Percentiles rank a stretch among this genome's conserved stretches.
These are phyloP conservation scores for Morpho helenor DNA, from an alignment of 2,888 invertebrate species.

Conservation along the genomic window DNA sequence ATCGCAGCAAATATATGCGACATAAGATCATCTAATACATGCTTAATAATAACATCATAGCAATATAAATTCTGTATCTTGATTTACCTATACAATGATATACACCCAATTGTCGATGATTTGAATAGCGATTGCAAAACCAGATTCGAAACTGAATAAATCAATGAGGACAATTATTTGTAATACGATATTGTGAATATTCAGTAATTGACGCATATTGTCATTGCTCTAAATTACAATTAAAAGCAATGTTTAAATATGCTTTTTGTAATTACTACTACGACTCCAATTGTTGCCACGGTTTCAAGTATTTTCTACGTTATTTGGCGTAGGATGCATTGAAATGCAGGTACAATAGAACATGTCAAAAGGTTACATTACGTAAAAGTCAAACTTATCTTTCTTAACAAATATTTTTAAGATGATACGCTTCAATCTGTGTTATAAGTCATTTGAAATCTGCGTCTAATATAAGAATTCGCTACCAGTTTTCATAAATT, in stretches of 20 bases:
- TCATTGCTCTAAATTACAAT: constrained; percentile 43
- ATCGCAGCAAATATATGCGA: no score
- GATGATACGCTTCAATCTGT: neutral
- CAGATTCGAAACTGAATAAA: neutral
- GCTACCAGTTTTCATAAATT: neutral
- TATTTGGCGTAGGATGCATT: constrained; percentile 56
- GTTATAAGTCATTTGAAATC: neutral
- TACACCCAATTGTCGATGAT: no score
- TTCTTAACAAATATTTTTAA: constrained; percentile 1
- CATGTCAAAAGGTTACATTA: constrained; percentile 44
- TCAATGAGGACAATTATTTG: no score
- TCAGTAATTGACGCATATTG: constrained; percentile 70
- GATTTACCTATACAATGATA: no score
- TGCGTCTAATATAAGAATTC: neutral
- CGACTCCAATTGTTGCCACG: constrained; percentile 45
- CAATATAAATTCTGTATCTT: no score
- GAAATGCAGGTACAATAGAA: constrained; percentile 58
- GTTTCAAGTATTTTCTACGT: constrained; percentile 45
- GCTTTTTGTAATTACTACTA: constrained; percentile 13
- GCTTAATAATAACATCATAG: no score
- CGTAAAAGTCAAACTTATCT: neutral
- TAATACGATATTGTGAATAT: constrained; percentile 26
- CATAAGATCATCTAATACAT: no score
- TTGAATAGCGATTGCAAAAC: neutral
- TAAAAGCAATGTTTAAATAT: constrained; percentile 8